Base-by-base conservation (phyloP, 2,888 invertebrate species). In the Conchocele bisecta region DNA sequence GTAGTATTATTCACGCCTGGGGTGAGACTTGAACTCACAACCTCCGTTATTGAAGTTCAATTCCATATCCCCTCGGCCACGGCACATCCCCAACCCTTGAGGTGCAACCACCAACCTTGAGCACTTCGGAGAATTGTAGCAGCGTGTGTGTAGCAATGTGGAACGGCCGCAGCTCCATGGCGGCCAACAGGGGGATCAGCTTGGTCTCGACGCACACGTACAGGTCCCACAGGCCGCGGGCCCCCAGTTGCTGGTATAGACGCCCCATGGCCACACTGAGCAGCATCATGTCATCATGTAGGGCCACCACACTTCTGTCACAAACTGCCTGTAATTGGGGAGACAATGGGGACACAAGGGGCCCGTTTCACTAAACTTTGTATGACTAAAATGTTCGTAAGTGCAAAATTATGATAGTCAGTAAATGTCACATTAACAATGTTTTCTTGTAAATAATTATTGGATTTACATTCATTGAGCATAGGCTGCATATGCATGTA, bases 51-150 rank as follows among this genome's bases (percentile, higher is more conserved):
- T n/a, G n/a, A n/a, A n/a, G n/a, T n/a, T n/a, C n/a, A n/a, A n/a
- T n/a, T n/a, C n/a, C n/a, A n/a, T n/a, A n/a, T n/a, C n/a, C n/a
- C n/a, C n/a, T n/a, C n/a, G n/a, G n/a, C n/a, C n/a, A n/a, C n/a
- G n/a, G n/a, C n/a, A n/a, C n/a, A 2, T 13, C 41, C 41, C 17
- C 20, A 41, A 41, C 20, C 17, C 17, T 41, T 17, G 1, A 17
- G 31, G 24, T 17, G n/a, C n/a, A n/a, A n/a, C n/a, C n/a, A n/a
- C n/a, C 48, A 65, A 88, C 88, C 83, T 87, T 86, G 17, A 89
- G 78, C 17, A 86, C 51, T 42, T 82, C 75, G 5, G 86, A 86
- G 60, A 83, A 87, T 42, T 71, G 71, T 6, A 82, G 28, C 22
- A 89, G 72, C 37, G 71, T 76, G 4, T 82, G 68, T 3, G 76